Base-by-base conservation (phyloP, 2,113 vertebrate genomes). In the Leuciscus idus region DNA sequence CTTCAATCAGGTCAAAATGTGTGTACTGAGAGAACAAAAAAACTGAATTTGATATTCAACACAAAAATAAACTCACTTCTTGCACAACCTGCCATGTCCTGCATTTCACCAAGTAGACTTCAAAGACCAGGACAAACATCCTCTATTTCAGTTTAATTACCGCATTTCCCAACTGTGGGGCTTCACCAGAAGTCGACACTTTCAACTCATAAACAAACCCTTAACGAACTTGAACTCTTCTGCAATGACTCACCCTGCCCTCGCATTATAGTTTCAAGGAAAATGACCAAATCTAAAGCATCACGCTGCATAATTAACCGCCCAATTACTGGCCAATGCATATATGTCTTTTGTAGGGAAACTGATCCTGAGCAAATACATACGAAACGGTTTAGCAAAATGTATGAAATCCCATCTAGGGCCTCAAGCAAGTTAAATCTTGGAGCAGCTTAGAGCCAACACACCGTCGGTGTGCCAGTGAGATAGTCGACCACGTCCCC, bases 351-450 rank as follows among this genome's bases (percentile, higher is more conserved):
- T 75, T 48, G 2, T 33, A 48, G 23, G 17, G 43, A 48, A 26
- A n/a, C 7, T 30, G 50, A 28, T 28, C 39, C n/a, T 48, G 55
- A 55, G 52, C 55, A 39, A 79, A 79, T 61, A n/a, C 55, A 79
- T 61, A 76, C 26, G 72, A 74, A 55, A 77, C 2, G 17, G 2
- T 55, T 59, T 75, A 26, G 76, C 52, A 11, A 50, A 43, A 48
- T 48, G 73, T 74, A 76, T 84, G 30, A 86, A 89, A 74, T 52
- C 84, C 86, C 86, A 84, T 84, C 28, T 84, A 19, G 76, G 86
- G 88, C 88, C 86, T 86, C 84, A 75, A 21, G 57, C 84, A 84
- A 80, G 82, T 85, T 46, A 87, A 85, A 81, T 84, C 76, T 43
- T 68, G 59, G 77, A 86, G 85, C 76, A 50, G 72, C 84, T 36